phyloP scores from a whole-genome alignment of 1,140 invertebrate species.

The Sycobia sp. region DNA sequence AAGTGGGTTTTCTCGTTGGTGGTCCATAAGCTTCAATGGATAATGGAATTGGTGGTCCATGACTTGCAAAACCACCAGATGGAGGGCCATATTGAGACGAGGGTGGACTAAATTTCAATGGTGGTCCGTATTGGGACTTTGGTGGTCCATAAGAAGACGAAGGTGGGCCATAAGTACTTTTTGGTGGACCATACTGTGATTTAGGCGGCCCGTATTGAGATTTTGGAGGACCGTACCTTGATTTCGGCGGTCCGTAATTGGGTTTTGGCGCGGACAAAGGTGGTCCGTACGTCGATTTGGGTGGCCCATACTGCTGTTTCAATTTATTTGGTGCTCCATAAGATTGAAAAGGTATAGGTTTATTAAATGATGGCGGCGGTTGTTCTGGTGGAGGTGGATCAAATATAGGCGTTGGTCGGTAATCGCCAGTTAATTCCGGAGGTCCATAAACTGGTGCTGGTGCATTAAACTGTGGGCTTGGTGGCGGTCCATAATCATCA shows the following conservation, averaged over 20 bases:
- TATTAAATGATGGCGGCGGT: conserved; percentile 52
- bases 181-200: conserved; percentile 58
- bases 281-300: conserved; percentile 55
- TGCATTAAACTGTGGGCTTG: conserved; percentile 42
- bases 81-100: conserved; percentile 51
- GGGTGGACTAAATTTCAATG: conserved; percentile 53
- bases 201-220: conserved; percentile 51
- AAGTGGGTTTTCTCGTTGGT: conserved; percentile 55
- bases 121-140: conserved; percentile 48
- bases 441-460: conserved; percentile 58
- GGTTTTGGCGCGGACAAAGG: conserved; percentile 46
- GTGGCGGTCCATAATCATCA: conserved; percentile 47
- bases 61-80: conserved; percentile 39
- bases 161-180: conserved; percentile 40
- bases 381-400: conserved; percentile 54
- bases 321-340: conserved; percentile 51
- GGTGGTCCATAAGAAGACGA: conserved; percentile 43
- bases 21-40: conserved; percentile 54
- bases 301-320: conserved; percentile 57
- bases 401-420: conserved; percentile 54
- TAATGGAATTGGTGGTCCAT: conserved; percentile 50
- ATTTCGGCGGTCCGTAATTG: conserved; percentile 42
- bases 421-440: conserved; percentile 51
- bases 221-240: conserved; percentile 59
- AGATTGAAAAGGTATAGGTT: conserved; percentile 46